These are phyloP conservation scores for Hypsibius dujardini DNA, from an alignment of 1,140 invertebrate genomes.

Conservation along the genomic window DNA sequence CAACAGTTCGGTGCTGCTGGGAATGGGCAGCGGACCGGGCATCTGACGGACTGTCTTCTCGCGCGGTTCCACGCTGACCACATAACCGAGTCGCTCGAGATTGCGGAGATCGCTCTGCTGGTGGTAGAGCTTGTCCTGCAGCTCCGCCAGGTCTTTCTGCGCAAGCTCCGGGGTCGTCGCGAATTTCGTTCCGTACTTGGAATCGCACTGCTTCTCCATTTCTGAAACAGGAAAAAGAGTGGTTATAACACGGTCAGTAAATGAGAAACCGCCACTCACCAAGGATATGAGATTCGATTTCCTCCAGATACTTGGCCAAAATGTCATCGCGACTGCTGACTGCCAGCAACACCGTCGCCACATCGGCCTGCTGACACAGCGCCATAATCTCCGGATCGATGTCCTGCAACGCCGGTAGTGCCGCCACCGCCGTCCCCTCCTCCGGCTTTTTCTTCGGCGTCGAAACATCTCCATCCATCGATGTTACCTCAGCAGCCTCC, in stretches of 20 bases:
- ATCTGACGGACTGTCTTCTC: background rate
- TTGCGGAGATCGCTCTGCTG: constrained; percentile 3
- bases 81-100: background rate
- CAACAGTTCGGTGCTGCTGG: no score
- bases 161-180: background rate
- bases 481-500: background rate
- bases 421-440: background rate
- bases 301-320: background rate
- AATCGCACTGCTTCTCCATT: constrained; percentile 1
- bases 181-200: background rate
- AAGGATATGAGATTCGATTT: background rate
- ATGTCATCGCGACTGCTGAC: background rate
- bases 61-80: background rate
- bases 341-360: background rate
- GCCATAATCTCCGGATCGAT: constrained; percentile 4
- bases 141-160: background rate
- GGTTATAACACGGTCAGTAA: background rate
- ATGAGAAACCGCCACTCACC: background rate
- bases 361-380: background rate
- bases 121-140: background rate
- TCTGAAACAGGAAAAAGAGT: constrained; percentile 10
- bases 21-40: background rate
- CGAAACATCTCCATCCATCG: background rate
- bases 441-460: background rate
- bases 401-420: background rate